These are phyloP conservation scores for Danio jaintianensis DNA, from an alignment of 2,797 vertebrate genomes.

Conservation along the genomic window DNA sequence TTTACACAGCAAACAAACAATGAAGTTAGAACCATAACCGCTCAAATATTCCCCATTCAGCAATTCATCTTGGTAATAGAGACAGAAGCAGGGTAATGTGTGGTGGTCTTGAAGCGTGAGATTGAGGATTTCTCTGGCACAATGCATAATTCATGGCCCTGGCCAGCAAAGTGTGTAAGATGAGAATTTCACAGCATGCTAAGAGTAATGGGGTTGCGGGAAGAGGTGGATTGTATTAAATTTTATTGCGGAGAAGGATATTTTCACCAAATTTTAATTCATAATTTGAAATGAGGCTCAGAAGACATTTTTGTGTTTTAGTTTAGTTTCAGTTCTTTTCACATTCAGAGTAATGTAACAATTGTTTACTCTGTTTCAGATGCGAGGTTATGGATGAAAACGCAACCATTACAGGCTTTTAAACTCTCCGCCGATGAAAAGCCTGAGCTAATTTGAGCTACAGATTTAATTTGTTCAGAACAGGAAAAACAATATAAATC, in stretches of 20 bases:
- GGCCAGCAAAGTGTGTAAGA: conserved; percentile 99
- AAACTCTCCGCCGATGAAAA: conserved; percentile 91
- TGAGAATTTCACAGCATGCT: conserved; percentile 99
- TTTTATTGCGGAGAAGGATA: conserved; percentile 86
- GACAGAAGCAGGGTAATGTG: conserved; percentile 97
- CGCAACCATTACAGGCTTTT: conserved; percentile 95
- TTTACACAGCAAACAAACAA: conserved; percentile 90
- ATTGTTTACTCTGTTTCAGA: conserved; percentile 51
- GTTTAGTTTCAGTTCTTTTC: not conserved
- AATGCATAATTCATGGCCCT: conserved; percentile 99
- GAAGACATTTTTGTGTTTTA: not conserved
- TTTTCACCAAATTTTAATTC: conserved; percentile 68
- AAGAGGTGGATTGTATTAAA: conserved; percentile 84
- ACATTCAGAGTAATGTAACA: conserved; percentile 13
- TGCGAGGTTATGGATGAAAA: conserved; percentile 87
- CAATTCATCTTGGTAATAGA: conserved; percentile 99
- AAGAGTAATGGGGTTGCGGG: conserved; percentile 90
- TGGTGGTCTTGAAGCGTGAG: conserved; percentile 98
- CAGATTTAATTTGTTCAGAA: conserved; percentile 93
- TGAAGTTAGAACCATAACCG: conserved; percentile 91
- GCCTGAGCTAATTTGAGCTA: conserved; percentile 90
- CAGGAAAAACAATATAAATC: conserved; percentile 95
- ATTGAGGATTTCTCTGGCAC: conserved; percentile 90
- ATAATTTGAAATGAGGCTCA: not conserved
- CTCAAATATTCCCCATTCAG: conserved; percentile 91